A percentile compares a stretch with the other conserved stretches of the same genome.
Evolutionary conservation across 2,797 vertebrate genomes (phyloP).

Genomic region (Arctocebus calabarensis): DNA sequence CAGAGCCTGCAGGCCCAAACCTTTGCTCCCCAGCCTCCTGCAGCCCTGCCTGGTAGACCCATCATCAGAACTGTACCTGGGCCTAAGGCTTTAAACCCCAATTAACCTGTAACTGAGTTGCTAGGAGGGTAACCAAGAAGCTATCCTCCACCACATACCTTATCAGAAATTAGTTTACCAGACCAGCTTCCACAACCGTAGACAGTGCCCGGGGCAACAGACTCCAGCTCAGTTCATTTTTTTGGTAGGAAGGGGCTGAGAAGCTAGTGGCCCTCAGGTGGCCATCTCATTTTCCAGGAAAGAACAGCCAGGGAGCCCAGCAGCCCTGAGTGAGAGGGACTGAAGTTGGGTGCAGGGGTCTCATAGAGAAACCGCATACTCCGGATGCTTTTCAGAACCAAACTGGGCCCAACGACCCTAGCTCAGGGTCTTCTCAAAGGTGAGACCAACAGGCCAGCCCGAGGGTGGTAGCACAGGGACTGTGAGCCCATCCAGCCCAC

Average conservation of each 20-base stretch:
- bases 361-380: not conserved
- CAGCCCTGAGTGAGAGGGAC: not conserved
- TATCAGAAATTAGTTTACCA: not conserved
- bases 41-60: not conserved
- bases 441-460: not conserved
- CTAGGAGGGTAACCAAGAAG: not conserved
- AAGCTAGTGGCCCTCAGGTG: not conserved
- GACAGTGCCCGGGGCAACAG: not conserved
- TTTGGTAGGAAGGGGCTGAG: not conserved
- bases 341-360: not conserved
- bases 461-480: no score
- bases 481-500: not conserved
- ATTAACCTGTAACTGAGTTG: not conserved
- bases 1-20: not conserved
- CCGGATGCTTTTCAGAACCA: not conserved
- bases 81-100: not conserved
- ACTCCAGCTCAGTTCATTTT: not conserved
- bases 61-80: not conserved
- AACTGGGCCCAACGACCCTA: no score
- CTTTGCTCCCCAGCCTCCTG: not conserved
- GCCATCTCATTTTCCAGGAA: not conserved
- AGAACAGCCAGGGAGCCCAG: not conserved
- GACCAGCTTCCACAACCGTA: not conserved
- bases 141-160: not conserved
- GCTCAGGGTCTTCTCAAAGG: not conserved